A percentile compares a stretch with the other conserved stretches of the same genome.
These are phyloP conservation scores for Sturnus vulgaris DNA, from an alignment of 2,113 vertebrate genomes.

Conservation along the genomic window DNA sequence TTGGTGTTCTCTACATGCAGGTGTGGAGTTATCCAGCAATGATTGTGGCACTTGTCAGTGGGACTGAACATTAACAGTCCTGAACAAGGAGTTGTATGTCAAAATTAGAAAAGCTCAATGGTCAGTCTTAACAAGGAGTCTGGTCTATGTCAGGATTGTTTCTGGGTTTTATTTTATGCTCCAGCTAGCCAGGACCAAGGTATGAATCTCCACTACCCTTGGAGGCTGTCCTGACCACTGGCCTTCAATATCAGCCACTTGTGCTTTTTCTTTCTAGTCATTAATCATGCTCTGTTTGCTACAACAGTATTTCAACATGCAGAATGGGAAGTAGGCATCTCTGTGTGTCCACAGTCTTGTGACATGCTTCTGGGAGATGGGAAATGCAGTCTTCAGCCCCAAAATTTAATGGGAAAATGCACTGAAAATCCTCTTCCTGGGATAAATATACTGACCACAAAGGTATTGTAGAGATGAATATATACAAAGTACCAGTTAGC, in stretches of 20 bases:
- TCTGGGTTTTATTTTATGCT: not conserved
- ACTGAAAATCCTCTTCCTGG: not conserved
- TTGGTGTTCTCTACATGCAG: not conserved
- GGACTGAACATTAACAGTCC: not conserved
- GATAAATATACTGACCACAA: not conserved
- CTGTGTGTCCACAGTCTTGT: not conserved
- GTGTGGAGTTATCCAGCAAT: not conserved
- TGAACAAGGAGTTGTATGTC: not conserved
- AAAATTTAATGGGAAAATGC: not conserved
- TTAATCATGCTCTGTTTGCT: not conserved
- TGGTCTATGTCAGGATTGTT: not conserved
- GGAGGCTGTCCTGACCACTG: not conserved
- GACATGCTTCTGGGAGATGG: not conserved
- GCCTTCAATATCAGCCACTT: not conserved
- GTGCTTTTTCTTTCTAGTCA: not conserved
- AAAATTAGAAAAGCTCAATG: not conserved
- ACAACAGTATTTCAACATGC: not conserved
- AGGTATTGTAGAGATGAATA: not conserved
- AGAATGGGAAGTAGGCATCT: not conserved
- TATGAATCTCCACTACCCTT: not conserved
- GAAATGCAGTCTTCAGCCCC: not conserved
- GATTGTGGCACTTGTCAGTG: constrained; percentile 14
- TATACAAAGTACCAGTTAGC: not conserved
- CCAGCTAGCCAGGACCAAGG: not conserved
- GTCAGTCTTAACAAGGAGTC: not conserved